phyloP scores from a whole-genome alignment of 2,797 vertebrate genomes.

The Clamator glandarius region DNA sequence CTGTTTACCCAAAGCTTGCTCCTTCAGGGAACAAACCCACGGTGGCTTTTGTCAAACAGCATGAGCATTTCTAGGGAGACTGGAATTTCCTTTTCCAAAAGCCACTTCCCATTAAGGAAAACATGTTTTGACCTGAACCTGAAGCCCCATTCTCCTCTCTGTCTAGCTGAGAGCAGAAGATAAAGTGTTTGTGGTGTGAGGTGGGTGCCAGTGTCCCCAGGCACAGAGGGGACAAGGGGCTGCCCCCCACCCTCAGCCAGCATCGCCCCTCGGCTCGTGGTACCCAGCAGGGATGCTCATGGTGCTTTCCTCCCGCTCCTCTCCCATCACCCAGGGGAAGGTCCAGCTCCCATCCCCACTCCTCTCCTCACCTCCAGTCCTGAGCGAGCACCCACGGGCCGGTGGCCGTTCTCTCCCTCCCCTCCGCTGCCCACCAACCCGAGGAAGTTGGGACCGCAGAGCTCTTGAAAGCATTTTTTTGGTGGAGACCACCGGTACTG shows the following conservation, averaged over 20 bases:
- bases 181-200: accelerated
- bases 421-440: slow-evolving; percentile 46
- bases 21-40: accelerated
- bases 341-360: neutral
- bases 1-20: neutral
- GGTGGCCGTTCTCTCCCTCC: slow-evolving; percentile 33
- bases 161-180: neutral
- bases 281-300: neutral
- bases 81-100: neutral
- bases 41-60: neutral
- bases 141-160: neutral
- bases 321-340: neutral
- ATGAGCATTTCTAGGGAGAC: neutral
- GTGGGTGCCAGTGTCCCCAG: accelerated
- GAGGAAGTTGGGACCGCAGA: slow-evolving; percentile 64
- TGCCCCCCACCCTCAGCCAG: neutral
- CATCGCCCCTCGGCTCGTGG: neutral
- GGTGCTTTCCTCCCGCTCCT: accelerated
- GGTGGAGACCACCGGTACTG: slow-evolving; percentile 73
- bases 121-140: neutral
- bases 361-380: neutral
- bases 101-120: neutral
- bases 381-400: neutral
- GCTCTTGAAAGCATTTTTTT: slow-evolving; percentile 68
- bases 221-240: neutral